Base-by-base conservation (phyloP, 2,888 invertebrate species). In the Philhelius pedissequus region DNA sequence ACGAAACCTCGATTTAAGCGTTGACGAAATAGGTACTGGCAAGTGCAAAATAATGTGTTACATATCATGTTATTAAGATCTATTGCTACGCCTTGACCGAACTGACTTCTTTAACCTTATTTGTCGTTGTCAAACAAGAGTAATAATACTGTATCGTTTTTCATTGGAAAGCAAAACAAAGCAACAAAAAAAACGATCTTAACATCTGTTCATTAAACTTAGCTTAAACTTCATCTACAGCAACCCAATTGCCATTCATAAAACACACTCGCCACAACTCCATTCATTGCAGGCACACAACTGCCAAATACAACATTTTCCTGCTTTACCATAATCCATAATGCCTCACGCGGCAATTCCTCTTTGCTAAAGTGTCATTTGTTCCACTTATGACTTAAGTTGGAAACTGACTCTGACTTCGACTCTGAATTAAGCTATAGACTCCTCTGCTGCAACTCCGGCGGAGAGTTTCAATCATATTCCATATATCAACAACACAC, bases 301-400 rank as follows among this genome's bases (percentile, higher is more conserved):
- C 32, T 43, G 35, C 58, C 58, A 77, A 62, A 70, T 20, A 45
- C 27, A 52, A 60, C 30, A 73, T 77, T 71, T 77, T 82, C 71
- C 71, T 82, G 66, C 76, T 77, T 82, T 22, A 68, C 82, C 77
- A 82, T 82, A 77, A 62, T 48, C 60, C 66, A 56, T 69, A 74
- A 48, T 71, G 54, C 43, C 58, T 50, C 50, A 30, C 22, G 50
- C 62, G 32, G 25, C 27, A 40, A 50, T 66, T 62, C 73, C 73
- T 69, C 64, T 74, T 74, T 56, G 74, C 74, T 74, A 13, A 56
- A 62, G 77, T 78, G 69, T 69, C 78, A 83, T 78, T 83, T 83
- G 78, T 78, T 74, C 77, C 69, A 83, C 82, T 83, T 83, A 43
- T 74, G 62, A 77, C 62, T 69, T 52, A 68, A 77, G 71, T 71